Conservation (phyloP, 2,113 vertebrate species). For the Anarhynchus alexandrinus region DNA sequence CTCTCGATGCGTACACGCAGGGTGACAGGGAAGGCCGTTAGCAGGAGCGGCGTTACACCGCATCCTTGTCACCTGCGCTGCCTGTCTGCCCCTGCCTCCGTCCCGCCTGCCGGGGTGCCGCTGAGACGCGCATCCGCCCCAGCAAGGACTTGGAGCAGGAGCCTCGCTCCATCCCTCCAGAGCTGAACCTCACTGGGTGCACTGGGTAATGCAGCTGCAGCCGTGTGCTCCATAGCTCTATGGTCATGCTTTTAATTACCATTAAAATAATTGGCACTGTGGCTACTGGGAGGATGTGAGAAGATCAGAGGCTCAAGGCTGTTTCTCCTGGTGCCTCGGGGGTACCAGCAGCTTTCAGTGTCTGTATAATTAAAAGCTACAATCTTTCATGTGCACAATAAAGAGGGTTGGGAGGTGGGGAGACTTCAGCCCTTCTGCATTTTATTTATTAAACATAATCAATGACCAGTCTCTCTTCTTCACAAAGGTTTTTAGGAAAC, state of each 20-base stretch:
- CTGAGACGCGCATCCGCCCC: not conserved
- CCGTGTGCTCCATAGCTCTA: constrained; percentile 4
- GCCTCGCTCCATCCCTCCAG: not conserved
- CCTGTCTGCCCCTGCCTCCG: not conserved
- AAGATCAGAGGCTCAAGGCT: constrained; percentile 71
- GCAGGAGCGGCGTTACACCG: accelerated
- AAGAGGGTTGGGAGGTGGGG: constrained; percentile 68
- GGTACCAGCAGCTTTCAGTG: constrained; percentile 67
- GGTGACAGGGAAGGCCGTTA: no score
- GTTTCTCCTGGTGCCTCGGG: constrained; percentile 63
- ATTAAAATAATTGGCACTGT: constrained; percentile 79
- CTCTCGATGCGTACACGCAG: accelerated
- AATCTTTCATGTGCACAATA: constrained; percentile 77
- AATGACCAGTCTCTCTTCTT: constrained; percentile 53
- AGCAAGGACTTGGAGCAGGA: accelerated
- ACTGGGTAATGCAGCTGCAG: not conserved
- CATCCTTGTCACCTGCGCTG: not conserved
- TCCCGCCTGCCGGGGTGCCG: no score
- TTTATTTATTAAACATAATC: constrained; percentile 71
- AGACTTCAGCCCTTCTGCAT: constrained; percentile 63
- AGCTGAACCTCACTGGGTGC: not conserved
- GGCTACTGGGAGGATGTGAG: constrained; percentile 67
- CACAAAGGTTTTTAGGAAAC: not conserved
- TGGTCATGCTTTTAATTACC: constrained; percentile 77
- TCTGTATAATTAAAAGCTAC: constrained; percentile 79